Evolutionary conservation across 1,140 invertebrate species (phyloP).

Genomic region (Drosophila triauraria): DNA sequence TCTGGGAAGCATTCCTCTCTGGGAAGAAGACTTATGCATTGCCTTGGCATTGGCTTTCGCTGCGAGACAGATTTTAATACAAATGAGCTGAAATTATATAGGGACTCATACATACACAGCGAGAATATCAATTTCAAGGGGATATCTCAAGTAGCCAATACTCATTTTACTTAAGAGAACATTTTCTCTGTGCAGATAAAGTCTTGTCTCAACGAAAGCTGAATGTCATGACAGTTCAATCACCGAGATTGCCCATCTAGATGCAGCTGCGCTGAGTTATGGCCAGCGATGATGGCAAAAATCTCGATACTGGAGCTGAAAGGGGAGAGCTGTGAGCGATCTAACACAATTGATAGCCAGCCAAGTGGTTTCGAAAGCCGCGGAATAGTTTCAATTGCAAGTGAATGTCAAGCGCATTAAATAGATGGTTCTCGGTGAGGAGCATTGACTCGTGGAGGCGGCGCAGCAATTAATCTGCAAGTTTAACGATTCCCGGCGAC

Average conservation of each 20-base stretch:
- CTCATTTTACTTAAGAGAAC: neutral
- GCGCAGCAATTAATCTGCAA: conserved; percentile 31
- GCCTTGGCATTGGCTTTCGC: conserved; percentile 28
- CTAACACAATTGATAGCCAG: conserved; percentile 38
- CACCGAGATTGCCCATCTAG: conserved; percentile 64
- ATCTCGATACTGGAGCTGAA: conserved; percentile 12
- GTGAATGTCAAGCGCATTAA: conserved; percentile 50
- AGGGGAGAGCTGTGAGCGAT: conserved; percentile 5
- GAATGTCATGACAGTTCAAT: conserved; percentile 75
- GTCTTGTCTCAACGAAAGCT: conserved; percentile 56
- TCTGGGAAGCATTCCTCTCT: conserved; percentile 80
- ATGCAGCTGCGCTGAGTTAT: conserved; percentile 50
- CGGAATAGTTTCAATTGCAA: conserved; percentile 37
- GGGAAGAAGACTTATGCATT: conserved; percentile 61
- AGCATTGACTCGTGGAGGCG: conserved; percentile 25
- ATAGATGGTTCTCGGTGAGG: conserved; percentile 24
- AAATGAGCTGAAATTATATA: conserved; percentile 73
- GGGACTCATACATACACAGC: conserved; percentile 21
- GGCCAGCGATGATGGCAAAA: conserved; percentile 36
- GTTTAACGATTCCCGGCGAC: conserved; percentile 35
- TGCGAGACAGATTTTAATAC: conserved; percentile 67
- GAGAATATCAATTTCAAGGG: neutral
- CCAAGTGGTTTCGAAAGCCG: conserved; percentile 41
- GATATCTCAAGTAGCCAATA: neutral
- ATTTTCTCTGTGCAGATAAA: conserved; percentile 22